Evolutionary conservation across 2,888 invertebrate species (phyloP).

Genomic region (Onthophagus sagittarius): DNA sequence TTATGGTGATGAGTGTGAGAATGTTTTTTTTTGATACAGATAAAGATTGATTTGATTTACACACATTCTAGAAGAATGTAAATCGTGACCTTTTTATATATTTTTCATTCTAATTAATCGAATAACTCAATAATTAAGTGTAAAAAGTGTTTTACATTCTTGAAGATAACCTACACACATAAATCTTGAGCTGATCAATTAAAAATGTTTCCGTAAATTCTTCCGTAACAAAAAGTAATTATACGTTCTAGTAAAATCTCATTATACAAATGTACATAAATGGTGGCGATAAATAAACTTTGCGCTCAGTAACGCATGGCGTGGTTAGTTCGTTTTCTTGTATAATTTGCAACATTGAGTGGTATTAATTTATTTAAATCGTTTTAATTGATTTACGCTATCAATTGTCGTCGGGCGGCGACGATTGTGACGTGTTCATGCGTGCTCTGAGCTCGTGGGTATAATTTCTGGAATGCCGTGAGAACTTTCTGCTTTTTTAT

Average conservation of each 20-base stretch:
- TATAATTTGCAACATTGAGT: neutral
- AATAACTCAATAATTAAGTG: too few relatives aligned
- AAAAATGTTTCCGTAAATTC: neutral
- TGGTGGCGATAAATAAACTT: neutral
- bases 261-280: neutral
- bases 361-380: neutral
- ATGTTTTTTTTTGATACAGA: too few relatives aligned
- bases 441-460: neutral
- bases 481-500: conserved; percentile 13
- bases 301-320: neutral
- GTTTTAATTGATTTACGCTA: neutral
- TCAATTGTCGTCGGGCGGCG: neutral
- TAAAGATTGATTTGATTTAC: too few relatives aligned
- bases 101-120: too few relatives aligned
- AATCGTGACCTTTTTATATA: too few relatives aligned
- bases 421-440: neutral
- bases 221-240: neutral
- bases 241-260: neutral
- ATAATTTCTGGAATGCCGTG: conserved; percentile 21
- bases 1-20: too few relatives aligned
- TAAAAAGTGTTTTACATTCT: too few relatives aligned
- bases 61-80: too few relatives aligned
- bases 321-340: neutral
- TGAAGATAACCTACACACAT: neutral
- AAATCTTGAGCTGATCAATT: neutral